Percentiles rank a stretch among this genome's conserved stretches.
phyloP scores from a whole-genome alignment of 1,140 invertebrate species.

The Lasioglossum baleicum region DNA sequence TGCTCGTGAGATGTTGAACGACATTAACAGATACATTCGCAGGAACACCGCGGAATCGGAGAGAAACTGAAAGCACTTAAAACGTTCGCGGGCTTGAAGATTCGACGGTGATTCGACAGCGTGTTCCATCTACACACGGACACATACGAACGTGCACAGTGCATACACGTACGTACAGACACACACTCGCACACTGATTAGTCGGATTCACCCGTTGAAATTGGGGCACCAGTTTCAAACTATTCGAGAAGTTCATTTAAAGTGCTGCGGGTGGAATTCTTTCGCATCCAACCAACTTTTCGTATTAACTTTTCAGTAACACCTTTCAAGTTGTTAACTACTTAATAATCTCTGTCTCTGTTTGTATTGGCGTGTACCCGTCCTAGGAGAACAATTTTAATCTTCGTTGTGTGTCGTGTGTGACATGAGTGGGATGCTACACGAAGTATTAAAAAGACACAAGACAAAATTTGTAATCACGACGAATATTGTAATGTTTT shows the following conservation, averaged over 20 bases:
- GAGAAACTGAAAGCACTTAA: conserved; percentile 34
- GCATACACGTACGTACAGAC: neutral
- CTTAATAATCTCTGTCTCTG: neutral
- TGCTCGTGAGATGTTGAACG: conserved; percentile 27
- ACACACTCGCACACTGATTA: conserved; percentile 19
- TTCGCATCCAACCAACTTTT: conserved; percentile 27
- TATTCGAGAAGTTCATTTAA: conserved; percentile 39
- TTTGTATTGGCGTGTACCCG: no score
- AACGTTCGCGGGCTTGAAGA: conserved; percentile 35
- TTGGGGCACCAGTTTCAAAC: conserved; percentile 37
- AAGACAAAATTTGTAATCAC: no score
- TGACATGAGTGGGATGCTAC: no score
- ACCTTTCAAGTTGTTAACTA: conserved; percentile 28
- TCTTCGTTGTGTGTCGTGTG: neutral
- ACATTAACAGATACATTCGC: conserved; percentile 30
- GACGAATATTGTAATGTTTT: no score
- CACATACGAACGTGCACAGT: no score
- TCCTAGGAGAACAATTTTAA: neutral
- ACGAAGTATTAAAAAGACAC: no score
- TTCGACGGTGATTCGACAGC: conserved; percentile 6
- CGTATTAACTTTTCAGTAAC: conserved; percentile 23
- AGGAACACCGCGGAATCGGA: neutral
- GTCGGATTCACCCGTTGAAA: conserved; percentile 34
- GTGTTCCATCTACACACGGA: neutral
- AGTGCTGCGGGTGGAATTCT: conserved; percentile 36